phyloP scores from a whole-genome alignment of 92 coral and sea anemone genomes.

The Phenganax stokvisi region DNA sequence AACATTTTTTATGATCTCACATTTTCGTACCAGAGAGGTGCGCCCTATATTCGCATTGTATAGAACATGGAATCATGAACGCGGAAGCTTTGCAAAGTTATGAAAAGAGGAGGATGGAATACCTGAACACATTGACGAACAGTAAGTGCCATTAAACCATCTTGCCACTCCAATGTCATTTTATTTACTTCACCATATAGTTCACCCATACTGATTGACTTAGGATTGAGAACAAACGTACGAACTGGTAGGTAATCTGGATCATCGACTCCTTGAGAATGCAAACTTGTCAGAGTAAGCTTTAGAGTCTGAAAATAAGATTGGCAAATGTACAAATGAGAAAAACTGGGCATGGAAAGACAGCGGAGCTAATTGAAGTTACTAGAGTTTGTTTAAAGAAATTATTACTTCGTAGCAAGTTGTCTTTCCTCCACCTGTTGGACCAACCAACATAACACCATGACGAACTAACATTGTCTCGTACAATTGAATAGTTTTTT shows the following conservation, averaged over 20 bases:
- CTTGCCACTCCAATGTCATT: conserved; percentile 95
- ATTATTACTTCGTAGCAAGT: conserved; percentile 65
- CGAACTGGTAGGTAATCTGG: conserved; percentile 84
- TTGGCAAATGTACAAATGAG: background rate
- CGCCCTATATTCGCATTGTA: no score
- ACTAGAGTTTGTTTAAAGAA: background rate
- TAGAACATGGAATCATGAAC: no score
- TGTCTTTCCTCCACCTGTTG: conserved; percentile 92
- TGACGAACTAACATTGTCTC: conserved; percentile 98
- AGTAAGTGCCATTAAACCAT: conserved; percentile 92
- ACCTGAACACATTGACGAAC: conserved; percentile 98
- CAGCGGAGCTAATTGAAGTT: background rate
- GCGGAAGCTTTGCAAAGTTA: no score
- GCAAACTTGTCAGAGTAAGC: conserved; percentile 72
- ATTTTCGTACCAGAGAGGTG: no score
- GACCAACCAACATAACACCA: conserved; percentile 98
- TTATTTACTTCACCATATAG: conserved; percentile 95
- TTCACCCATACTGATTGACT: conserved; percentile 96
- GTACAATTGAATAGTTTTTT: conserved; percentile 84
- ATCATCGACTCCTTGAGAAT: conserved; percentile 66
- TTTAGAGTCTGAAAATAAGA: conserved; percentile 54
- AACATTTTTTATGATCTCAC: no score
- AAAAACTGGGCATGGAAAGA: background rate
- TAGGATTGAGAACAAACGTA: conserved; percentile 82
- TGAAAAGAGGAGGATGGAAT: background rate